These are phyloP conservation scores for Callipepla californica DNA, from an alignment of 2,113 vertebrate species.

Conservation along the genomic window DNA sequence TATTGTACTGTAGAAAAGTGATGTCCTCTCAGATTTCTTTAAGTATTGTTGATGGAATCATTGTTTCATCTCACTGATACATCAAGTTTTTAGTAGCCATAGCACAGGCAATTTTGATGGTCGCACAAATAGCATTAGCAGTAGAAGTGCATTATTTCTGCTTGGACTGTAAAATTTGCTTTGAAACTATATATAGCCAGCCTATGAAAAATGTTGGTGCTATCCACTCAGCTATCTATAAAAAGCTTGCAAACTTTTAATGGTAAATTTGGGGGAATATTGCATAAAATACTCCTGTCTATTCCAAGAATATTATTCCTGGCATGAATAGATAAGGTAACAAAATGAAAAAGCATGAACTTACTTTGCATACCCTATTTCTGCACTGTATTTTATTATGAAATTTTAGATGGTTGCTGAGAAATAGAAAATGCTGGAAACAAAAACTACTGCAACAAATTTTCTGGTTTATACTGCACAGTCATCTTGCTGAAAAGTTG, in stretches of 20 bases:
- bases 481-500: conserved; percentile 17
- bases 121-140: neutral
- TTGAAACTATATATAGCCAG: neutral
- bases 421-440: neutral
- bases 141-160: neutral
- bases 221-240: neutral
- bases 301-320: neutral
- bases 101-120: neutral
- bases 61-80: neutral
- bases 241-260: neutral
- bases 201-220: neutral
- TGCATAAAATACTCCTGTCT: neutral
- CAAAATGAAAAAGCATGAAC: neutral
- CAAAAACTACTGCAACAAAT: neutral
- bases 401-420: neutral
- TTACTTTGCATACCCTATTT: neutral
- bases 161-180: neutral
- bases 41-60: neutral
- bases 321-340: neutral
- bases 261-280: neutral
- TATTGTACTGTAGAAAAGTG: neutral
- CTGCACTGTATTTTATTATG: neutral
- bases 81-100: neutral
- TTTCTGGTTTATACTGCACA: conserved; percentile 5
- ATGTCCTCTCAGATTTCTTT: neutral